Evolutionary conservation across 2,113 vertebrate species (phyloP), one percentile per base, ranked within the genome.

Genomic region (Galeopterus variegatus): DNA sequence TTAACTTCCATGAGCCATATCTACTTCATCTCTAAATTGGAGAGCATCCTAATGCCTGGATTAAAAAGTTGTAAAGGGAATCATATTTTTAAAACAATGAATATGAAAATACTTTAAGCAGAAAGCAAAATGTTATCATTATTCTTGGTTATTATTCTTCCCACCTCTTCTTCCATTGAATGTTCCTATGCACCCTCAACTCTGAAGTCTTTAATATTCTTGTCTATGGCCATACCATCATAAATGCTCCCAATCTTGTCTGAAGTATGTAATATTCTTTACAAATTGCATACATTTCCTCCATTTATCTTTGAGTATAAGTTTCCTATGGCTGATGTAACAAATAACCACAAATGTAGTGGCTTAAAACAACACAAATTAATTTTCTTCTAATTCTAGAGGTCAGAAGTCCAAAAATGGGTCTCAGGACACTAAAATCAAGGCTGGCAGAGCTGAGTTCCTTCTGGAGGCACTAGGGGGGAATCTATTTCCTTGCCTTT

Each of bases 31-130:
- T 87, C 87, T 70, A 90, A 21, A 48, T n/a, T 31, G 23, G 24
- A 92, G 64, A 90, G 6, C 36, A 90, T 26, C 9, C 5, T 76
- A 90, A 92, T 80, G 17, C 72, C n/a, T 88, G 60, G 12, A 76
- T 90, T 76, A 75, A 85, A 86, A 81, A 56, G 8, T 84, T 80
- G 3, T 65, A 93, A 52, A 33, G 75, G 60, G 54, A 95, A 70
- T 67, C 33, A 12, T 76, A 58, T 54, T 94, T 95, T 94, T 65
- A 67, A 92, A 96, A 85, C 41, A 90, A 50, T 84, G 58, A 80
- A 0, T 89, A 80, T 69, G 48, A 81, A 86, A 88, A 12, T 54
- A 62, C 31, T 67, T 69, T 67, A 92, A 90, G 11, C 5, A 92
- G 56, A 90, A 85, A 92, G 36, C 26, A 86, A 93, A 76, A 9